phyloP scores from a whole-genome alignment of 2,797 vertebrate species.

The Eulemur rubriventer region DNA sequence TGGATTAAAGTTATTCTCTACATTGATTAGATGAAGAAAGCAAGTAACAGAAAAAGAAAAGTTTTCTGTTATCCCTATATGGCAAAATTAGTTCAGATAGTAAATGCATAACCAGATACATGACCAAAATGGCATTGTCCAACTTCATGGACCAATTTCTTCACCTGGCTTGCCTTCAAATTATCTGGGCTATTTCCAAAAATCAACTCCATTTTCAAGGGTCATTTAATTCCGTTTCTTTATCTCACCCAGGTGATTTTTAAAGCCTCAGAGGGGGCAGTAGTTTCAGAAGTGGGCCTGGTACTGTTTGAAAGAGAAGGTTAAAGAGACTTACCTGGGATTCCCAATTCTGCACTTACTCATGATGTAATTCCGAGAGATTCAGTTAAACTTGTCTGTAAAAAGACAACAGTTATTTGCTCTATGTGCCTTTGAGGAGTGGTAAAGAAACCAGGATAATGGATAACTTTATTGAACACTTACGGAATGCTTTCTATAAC shows the following conservation, averaged over 20 bases:
- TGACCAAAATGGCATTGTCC: background rate
- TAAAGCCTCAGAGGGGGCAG: background rate
- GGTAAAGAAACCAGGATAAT: background rate
- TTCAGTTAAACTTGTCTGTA: background rate
- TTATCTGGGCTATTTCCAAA: slow-evolving; percentile 24
- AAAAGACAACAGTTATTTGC: background rate
- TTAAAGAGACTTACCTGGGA: background rate
- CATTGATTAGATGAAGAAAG: background rate
- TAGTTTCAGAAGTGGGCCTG: background rate
- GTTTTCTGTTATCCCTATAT: background rate
- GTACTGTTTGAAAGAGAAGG: background rate
- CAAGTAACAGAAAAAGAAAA: background rate
- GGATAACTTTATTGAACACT: background rate
- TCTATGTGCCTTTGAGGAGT: background rate
- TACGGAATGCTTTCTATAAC: background rate
- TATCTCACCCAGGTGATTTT: background rate
- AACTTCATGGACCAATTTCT: background rate
- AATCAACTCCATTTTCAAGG: background rate
- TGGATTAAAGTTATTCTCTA: background rate
- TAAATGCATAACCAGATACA: background rate
- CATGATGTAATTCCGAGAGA: background rate
- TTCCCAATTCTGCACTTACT: background rate
- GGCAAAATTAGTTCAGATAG: background rate
- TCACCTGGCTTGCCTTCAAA: background rate
- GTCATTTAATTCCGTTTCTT: background rate